A percentile compares a stretch with the other conserved stretches of the same genome.
Evolutionary conservation across 2,113 vertebrate genomes (phyloP).

Genomic region (Anguilla japonica): DNA sequence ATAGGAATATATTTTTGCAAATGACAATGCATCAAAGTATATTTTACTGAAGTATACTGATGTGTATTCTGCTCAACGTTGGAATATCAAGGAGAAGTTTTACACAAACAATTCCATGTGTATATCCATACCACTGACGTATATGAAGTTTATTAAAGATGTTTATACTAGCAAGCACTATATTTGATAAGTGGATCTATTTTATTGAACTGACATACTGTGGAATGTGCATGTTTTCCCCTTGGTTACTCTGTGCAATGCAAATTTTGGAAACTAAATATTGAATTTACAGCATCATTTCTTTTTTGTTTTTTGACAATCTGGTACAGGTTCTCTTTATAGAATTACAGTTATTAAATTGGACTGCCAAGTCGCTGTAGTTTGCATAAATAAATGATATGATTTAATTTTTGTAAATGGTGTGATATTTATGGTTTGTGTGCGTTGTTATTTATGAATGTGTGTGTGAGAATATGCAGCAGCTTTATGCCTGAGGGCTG

Average conservation of each 20-base stretch:
- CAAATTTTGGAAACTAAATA: background rate
- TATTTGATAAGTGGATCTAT: conserved; percentile 30
- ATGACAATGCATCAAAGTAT: conserved; percentile 9
- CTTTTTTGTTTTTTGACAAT: conserved; percentile 18
- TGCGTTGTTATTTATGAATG: background rate
- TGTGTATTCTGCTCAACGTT: conserved; percentile 14
- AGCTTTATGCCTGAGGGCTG: background rate
- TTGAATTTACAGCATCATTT: background rate
- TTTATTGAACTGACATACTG: conserved; percentile 21
- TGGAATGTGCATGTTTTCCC: conserved; percentile 17
- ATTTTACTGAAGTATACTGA: conserved; percentile 18
- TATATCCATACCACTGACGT: background rate
- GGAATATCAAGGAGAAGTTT: background rate
- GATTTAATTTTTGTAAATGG: background rate
- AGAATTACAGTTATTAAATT: conserved; percentile 4
- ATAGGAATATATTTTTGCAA: conserved; percentile 24
- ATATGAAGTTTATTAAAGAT: conserved; percentile 20
- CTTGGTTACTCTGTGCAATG: conserved; percentile 13
- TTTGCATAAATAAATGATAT: conserved; percentile 29
- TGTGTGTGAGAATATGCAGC: background rate
- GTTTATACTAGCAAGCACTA: conserved; percentile 28
- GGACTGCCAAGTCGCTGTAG: background rate
- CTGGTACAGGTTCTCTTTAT: conserved; percentile 16
- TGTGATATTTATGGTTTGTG: background rate
- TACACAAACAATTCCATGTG: background rate